phyloP scores from a whole-genome alignment of 2,113 vertebrate genomes.

The Thamnaconus septentrionalis region DNA sequence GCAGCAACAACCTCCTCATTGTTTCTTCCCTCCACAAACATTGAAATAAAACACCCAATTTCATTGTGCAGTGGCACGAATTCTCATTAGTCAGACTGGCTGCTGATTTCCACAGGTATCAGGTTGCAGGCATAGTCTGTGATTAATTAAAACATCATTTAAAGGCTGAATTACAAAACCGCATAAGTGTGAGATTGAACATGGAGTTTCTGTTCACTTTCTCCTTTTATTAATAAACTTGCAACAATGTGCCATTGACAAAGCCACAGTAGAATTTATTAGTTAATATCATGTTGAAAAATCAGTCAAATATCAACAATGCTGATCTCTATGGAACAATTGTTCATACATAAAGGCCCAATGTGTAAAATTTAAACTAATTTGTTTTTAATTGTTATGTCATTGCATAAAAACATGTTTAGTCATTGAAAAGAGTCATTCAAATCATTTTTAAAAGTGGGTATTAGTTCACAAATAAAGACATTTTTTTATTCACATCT shows the following conservation, averaged over 20 bases:
- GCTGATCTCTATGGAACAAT: too few relatives aligned
- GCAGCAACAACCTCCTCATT: constrained; percentile 66
- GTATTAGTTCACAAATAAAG: too few relatives aligned
- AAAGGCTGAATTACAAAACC: too few relatives aligned
- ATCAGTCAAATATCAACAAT: too few relatives aligned
- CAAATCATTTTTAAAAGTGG: too few relatives aligned
- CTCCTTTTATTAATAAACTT: constrained; percentile 15
- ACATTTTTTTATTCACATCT: too few relatives aligned
- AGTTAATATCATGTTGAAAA: not conserved
- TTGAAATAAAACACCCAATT: constrained; percentile 55
- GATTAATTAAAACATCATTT: not conserved
- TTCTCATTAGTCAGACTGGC: constrained; percentile 29
- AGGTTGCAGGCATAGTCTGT: constrained; percentile 4
- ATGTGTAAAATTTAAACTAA: too few relatives aligned
- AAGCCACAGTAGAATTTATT: too few relatives aligned
- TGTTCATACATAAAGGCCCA: too few relatives aligned
- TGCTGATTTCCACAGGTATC: constrained; percentile 4
- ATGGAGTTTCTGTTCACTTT: not conserved
- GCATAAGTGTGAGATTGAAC: not conserved
- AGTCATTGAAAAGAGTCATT: too few relatives aligned
- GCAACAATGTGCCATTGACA: not conserved
- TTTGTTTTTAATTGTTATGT: too few relatives aligned
- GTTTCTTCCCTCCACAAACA: constrained; percentile 41
- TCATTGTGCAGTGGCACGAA: not conserved
- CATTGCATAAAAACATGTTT: too few relatives aligned